Evolutionary conservation across 2,888 invertebrate genomes (phyloP).

Genomic region (Nephrocerus scutellatus): DNA sequence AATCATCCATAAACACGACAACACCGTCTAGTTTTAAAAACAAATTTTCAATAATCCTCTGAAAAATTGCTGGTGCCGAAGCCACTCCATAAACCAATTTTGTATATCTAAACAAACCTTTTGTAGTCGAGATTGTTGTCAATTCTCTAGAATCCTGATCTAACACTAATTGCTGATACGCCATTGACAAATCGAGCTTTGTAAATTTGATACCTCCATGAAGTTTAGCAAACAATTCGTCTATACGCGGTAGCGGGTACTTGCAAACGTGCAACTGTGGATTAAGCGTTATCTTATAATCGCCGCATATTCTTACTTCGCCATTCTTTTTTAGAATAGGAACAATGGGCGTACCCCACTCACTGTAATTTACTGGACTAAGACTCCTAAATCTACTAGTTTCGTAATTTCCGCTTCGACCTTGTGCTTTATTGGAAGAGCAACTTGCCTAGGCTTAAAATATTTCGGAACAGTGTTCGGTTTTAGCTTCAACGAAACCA

Average conservation of each 20-base stretch:
- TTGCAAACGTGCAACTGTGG: conserved; percentile 25
- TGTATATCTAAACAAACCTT: conserved; percentile 19
- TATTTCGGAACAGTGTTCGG: too few species aligned
- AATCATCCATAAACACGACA: conserved; percentile 28
- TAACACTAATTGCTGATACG: conserved; percentile 36
- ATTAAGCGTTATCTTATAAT: conserved; percentile 27
- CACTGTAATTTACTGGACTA: too few species aligned
- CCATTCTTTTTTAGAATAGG: conserved; percentile 19
- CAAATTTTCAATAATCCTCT: conserved; percentile 31
- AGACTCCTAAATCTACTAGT: too few species aligned
- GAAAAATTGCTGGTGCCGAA: conserved; percentile 40
- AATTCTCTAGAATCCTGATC: conserved; percentile 27
- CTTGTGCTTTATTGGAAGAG: too few species aligned
- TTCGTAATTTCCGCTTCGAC: too few species aligned
- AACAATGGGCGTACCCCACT: conserved; percentile 22
- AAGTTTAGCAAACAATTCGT: conserved; percentile 28
- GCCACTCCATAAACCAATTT: conserved; percentile 35
- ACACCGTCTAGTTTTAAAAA: conserved; percentile 25
- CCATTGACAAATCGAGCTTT: conserved; percentile 32
- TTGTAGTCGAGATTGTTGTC: conserved; percentile 31
- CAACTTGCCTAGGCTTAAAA: too few species aligned
- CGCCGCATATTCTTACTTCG: conserved; percentile 16
- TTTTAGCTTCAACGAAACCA: too few species aligned
- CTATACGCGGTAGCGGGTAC: conserved; percentile 29
- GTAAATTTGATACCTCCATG: conserved; percentile 16